Base-by-base conservation (phyloP, 2,888 invertebrate species). In the Formica aserva region DNA sequence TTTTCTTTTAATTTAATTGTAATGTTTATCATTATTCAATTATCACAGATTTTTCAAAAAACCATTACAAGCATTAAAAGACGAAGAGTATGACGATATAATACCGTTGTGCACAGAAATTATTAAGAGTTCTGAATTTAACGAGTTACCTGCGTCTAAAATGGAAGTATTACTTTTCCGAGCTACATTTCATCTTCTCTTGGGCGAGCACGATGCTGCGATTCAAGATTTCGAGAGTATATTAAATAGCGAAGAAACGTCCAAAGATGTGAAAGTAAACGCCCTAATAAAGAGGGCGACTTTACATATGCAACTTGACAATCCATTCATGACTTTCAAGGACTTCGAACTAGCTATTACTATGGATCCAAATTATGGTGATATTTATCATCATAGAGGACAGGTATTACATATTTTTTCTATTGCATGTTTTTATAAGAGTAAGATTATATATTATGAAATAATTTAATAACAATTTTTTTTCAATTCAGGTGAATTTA, bases 361-460 rank as follows among this genome's bases (percentile, higher is more conserved):
- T 91, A 94, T 98, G 69, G 97, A 98, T 91, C 96, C 98, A 0
- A 95, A 97, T 48, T 98, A 98, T 94, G 96, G 97, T 32, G 99
- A 99, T 94, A 97, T 99, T 76, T 99, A 97, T 94, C 98, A 99
- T 94, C 99, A 99, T 93, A 96, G 98, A 86, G 99, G 98, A 74
- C 96, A 96, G 95, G 96, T 96, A 89, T 85, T 1, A 1, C 5
- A 35, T 1, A 69, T 78, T 63, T 86, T 86, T 92, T 38, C 11
- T n/a, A 15, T 75, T 8, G 5, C 13, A 15, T n/a, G 57, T 57
- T 52, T 52, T 52, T 52, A 52, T n/a, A n/a, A n/a, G 48, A 48
- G 11, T 57, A 35, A 13, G 6, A 4, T 69, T n/a, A 69, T 8
- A 8, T 18, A 62, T 29, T 9, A 13, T 57, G 29, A 41, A 41